Evolutionary conservation across 2,888 invertebrate species (phyloP).

Genomic region (Hypolimnas misippus): DNA sequence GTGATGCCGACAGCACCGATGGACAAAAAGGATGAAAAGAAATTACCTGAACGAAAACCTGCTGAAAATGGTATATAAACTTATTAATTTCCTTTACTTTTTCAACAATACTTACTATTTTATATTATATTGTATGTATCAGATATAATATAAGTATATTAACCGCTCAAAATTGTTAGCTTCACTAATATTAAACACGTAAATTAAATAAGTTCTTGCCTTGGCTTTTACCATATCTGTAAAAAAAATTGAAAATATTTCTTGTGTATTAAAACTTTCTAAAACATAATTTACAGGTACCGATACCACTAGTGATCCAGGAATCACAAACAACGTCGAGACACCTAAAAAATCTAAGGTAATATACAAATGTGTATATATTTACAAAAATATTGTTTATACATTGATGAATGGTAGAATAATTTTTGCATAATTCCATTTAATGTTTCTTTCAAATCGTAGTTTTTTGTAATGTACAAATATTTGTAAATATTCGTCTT

Average conservation of each 20-base stretch:
- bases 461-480: conserved; percentile 61
- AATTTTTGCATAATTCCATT: conserved; percentile 35
- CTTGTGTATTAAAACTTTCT: too few relatives aligned
- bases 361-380: conserved; percentile 40
- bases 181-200: too few relatives aligned
- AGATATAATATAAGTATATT: too few relatives aligned
- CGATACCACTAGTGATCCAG: conserved; percentile 78
- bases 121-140: too few relatives aligned
- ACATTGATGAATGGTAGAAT: conserved; percentile 63
- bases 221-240: neutral
- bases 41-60: conserved; percentile 63
- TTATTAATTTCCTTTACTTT: neutral
- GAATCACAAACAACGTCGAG: conserved; percentile 75
- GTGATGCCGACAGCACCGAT: conserved; percentile 90
- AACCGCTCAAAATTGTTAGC: too few relatives aligned
- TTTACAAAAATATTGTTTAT: conserved; percentile 35
- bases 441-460: conserved; percentile 44
- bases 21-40: conserved; percentile 81
- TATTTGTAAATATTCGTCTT: conserved; percentile 70
- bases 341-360: conserved; percentile 80
- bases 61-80: conserved; percentile 71
- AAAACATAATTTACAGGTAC: conserved; percentile 62
- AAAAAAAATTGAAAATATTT: too few relatives aligned
- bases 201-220: neutral
- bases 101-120: too few relatives aligned